These are phyloP conservation scores for Chaenogobius annularis DNA, from an alignment of 2,113 vertebrate species.

Conservation along the genomic window DNA sequence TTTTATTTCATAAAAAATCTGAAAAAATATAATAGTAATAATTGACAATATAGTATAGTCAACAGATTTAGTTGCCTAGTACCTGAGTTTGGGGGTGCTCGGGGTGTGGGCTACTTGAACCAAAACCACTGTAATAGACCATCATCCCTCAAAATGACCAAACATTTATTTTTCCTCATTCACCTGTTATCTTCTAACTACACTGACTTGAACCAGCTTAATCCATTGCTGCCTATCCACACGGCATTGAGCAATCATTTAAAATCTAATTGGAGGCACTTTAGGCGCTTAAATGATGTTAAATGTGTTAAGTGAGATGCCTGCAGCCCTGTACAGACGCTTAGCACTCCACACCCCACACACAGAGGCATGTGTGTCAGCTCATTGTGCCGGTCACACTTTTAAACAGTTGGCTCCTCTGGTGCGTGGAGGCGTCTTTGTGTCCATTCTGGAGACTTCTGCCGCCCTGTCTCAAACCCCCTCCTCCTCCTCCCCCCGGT, in stretches of 20 bases:
- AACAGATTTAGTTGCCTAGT: no score
- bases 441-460: slow-evolving; percentile 70
- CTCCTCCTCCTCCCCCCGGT: background rate
- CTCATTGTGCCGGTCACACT: slow-evolving; percentile 73
- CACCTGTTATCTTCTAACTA: background rate
- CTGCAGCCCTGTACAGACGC: slow-evolving; percentile 33
- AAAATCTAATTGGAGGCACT: background rate
- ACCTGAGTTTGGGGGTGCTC: no score
- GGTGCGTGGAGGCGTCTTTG: slow-evolving; percentile 65
- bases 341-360: slow-evolving; percentile 39
- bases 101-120: no score
- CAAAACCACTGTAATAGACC: background rate
- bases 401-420: slow-evolving; percentile 75
- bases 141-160: background rate
- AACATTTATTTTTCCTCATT: background rate
- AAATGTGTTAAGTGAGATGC: slow-evolving; percentile 12
- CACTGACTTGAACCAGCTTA: background rate
- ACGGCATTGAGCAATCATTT: background rate
- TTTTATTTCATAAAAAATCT: no score
- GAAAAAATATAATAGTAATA: no score
- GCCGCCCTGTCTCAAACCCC: slow-evolving; percentile 21
- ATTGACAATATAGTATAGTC: no score
- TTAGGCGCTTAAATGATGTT: background rate
- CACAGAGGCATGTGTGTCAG: slow-evolving; percentile 51
- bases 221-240: background rate